These are phyloP conservation scores for Megalonaias nervosa DNA, from an alignment of 1,140 invertebrate genomes.

Conservation along the genomic window DNA sequence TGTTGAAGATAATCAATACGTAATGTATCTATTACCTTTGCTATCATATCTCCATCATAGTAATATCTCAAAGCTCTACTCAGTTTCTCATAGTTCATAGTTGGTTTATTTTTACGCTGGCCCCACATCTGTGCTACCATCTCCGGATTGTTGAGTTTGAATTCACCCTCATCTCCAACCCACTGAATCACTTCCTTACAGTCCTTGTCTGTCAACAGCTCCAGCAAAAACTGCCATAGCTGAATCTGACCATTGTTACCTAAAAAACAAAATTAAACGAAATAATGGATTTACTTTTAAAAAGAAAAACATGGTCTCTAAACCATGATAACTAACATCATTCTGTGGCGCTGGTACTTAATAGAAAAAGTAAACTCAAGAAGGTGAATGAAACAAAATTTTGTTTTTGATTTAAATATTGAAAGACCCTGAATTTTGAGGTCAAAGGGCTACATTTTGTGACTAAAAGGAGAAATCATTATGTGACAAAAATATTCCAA, in stretches of 20 bases:
- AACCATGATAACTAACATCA: not conserved
- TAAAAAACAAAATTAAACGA: constrained; percentile 23
- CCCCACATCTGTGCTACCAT: constrained; percentile 98
- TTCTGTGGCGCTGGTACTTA: not conserved
- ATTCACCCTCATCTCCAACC: constrained; percentile 99
- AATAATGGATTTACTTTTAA: not conserved
- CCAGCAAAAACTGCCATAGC: constrained; percentile 98
- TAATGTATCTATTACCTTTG: constrained; percentile 78
- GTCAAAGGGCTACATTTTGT: too few species aligned
- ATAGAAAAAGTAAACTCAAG: too few species aligned
- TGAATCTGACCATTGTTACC: constrained; percentile 97
- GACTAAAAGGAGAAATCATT: too few species aligned
- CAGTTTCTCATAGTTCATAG: constrained; percentile 99
- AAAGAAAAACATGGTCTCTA: not conserved
- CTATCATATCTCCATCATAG: constrained; percentile 99
- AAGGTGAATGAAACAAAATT: too few species aligned
- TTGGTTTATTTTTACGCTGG: constrained; percentile 97
- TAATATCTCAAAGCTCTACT: constrained; percentile 97
- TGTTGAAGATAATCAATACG: not conserved
- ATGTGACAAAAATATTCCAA: too few species aligned
- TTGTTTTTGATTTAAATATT: too few species aligned
- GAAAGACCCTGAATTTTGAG: too few species aligned
- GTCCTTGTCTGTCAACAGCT: constrained; percentile 86
- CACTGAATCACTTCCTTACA: constrained; percentile 79
- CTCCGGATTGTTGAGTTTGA: constrained; percentile 98